Base-by-base conservation (phyloP, 1,140 invertebrate genomes). In the Microplitis mediator region DNA sequence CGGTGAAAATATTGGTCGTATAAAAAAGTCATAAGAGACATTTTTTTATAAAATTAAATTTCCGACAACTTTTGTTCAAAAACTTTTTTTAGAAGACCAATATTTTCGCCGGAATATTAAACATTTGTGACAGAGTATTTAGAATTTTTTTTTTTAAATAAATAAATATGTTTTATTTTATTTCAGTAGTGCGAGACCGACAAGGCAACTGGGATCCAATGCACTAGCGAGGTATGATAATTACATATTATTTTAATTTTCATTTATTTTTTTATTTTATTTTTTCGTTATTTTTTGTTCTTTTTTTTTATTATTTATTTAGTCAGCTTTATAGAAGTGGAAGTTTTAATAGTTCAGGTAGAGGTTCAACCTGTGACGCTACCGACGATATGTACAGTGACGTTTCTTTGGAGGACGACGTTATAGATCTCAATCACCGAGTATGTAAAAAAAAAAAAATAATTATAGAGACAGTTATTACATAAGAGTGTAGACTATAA, bases 311-410 rank as follows among this genome's bases (percentile, higher is more conserved):
- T 73, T 70, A 71, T 75, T 61, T 50, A 61, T 72, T 67, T 88
- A 95, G 93, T 86, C 94, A 96, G 88, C 89, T 96, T 72, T 96
- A 96, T 86, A 91, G 95, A 76, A 95, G 94, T 81, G 94, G 94
- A 78, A 95, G 94, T 86, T 95, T 96, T 85, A 95, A 96, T 87
- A 95, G 94, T 75, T 95, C 94, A 32, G 94, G 94, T 62, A 91
- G 94, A 81, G 95, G 94, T 79, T 96, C 95, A 63, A 94, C 92
- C 79, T 95, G 94, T 82, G 95, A 96, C 87, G 94, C 93, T 79
- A 92, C 92, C 34, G 95, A 96, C 89, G 95, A 97, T 87, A 95
- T 96, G 91, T 95, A 95, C 87, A 95, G 94, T 73, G 95, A 97
- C 87, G 93, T 95, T 50, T 96, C 94, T 58, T 88, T 97, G 61